Evolutionary conservation across 1,140 invertebrate genomes (phyloP), one percentile per base, ranked within the genome.

Genomic region (Antheraea pernyi): DNA sequence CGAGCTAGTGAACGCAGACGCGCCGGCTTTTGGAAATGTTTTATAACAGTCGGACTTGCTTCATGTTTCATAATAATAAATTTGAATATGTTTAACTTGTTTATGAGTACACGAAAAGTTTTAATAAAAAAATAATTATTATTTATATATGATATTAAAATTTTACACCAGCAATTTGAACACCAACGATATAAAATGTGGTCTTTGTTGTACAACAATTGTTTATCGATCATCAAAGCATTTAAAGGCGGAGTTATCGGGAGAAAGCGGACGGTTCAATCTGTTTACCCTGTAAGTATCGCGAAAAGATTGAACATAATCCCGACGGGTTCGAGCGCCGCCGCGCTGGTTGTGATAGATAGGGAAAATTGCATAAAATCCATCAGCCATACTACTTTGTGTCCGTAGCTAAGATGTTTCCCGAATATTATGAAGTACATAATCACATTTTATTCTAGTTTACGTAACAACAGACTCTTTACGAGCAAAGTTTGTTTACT

Each of bases 351-450:
- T 85, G 81, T 86, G 87, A 91, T 90, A 91, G 88, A 91, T 91
- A 91, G 84, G 89, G 88, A 89, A 91, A 91, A 92, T 92, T 92
- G 89, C 88, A 92, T 92, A 91, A 91, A 91, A 92, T 92, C 88
- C 84, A 91, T 92, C 89, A 91, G 84, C 87, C 86, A 77, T 69
- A 81, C 79, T 76, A 85, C 81, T 88, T 86, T 88, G 81, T 85
- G 78, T 72, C 70, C 65, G 65, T 68, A 70, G 64, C 37, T 71
- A 59, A 42, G 39, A 42, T 42, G 39, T 72, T 72, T 77, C 68
- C 69, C 62, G 70, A 73, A 67, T 48, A 69, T 64, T 75, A 72
- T 62, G 60, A 77, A 73, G 70, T 48, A 69, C 53, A 42, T 19
- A 60, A 22, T 60, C 22, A 60, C 59, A 19, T 60, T 18, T 60